Evolutionary conservation across 1,140 invertebrate species (phyloP), one percentile per base, ranked within the genome.

Genomic region (Propsilocerus akamusi): DNA sequence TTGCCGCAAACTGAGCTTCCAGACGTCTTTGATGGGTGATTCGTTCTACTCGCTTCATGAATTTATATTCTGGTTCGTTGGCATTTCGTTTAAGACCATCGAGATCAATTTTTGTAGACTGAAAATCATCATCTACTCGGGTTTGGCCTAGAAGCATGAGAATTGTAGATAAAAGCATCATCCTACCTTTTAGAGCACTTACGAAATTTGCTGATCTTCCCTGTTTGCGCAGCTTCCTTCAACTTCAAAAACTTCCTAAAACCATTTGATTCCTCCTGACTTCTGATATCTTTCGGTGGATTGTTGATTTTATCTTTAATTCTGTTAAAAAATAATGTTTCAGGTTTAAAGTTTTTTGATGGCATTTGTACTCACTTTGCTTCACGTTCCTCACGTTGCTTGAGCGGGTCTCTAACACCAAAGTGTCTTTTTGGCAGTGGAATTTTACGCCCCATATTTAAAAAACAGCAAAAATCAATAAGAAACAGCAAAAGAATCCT

Each of bases 1-100:
- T 75, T 3, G 64, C 64, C 52, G 76, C 74, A 52, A 75, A 76
- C 17, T 63, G 59, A 4, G 71, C 67, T 54, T 74, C 72, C 10
- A 68, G 67, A 1, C 75, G 48, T 26, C 72, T 72, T 24, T 61
- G 60, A 1, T 65, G 53, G 2, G 73, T 72, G 32, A 73, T 72
- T 32, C 59, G 60, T 49, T 65, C 66, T 0, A 76, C 68, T 30
- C 75, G 56, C 4, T 64, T 52, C 51, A 72, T 53, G 49, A 76
- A 77, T n/a, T 57, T 56, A 22, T 59, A 34, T 3, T 64, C 52
- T 12, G 51, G 61, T 57, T 77, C 75, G 14, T 64, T 66, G 3
- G 58, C 55, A 28, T 56, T 58, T 54, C 75, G 72, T 32, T 60
- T 56, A 8, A 65, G 8, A 10, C 6, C 6, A 46, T 3, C 4